phyloP scores from a whole-genome alignment of 1,140 invertebrate species.

The Dinoponera quadriceps region DNA sequence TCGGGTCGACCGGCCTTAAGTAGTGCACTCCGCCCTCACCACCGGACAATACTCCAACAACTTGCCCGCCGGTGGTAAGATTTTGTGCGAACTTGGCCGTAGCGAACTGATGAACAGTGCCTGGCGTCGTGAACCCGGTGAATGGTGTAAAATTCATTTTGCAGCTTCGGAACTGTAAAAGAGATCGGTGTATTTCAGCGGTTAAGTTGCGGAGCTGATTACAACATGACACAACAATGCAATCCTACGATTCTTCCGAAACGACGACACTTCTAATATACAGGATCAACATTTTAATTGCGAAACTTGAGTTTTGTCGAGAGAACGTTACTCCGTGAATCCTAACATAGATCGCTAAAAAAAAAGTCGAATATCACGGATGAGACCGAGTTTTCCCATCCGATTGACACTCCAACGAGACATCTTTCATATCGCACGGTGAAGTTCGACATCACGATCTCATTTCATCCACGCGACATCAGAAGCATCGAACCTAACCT shows the following conservation, averaged over 20 bases:
- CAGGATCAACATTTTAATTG: no score
- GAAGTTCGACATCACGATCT: no score
- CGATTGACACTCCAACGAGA: no score
- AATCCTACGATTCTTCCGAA: no score
- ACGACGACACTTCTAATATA: no score
- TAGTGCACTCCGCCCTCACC: constrained; percentile 92
- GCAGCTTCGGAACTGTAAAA: constrained; percentile 70
- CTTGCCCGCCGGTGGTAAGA: constrained; percentile 86
- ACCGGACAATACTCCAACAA: constrained; percentile 86
- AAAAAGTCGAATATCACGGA: no score
- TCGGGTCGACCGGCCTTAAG: constrained; percentile 89
- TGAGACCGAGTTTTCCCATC: no score
- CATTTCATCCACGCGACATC: no score
- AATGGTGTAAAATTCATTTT: constrained; percentile 91
- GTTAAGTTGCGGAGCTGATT: no score
- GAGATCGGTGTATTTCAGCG: background rate
- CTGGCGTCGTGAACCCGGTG: constrained; percentile 87
- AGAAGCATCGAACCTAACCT: background rate
- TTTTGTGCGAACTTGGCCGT: constrained; percentile 89
- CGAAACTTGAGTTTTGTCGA: background rate
- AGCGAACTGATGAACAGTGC: constrained; percentile 89
- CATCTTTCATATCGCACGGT: no score
- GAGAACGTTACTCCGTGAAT: background rate
- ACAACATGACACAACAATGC: no score
- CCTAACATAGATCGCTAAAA: no score